Base-by-base conservation (phyloP, 2,797 vertebrate genomes). In the Malacoctenus gilli region DNA sequence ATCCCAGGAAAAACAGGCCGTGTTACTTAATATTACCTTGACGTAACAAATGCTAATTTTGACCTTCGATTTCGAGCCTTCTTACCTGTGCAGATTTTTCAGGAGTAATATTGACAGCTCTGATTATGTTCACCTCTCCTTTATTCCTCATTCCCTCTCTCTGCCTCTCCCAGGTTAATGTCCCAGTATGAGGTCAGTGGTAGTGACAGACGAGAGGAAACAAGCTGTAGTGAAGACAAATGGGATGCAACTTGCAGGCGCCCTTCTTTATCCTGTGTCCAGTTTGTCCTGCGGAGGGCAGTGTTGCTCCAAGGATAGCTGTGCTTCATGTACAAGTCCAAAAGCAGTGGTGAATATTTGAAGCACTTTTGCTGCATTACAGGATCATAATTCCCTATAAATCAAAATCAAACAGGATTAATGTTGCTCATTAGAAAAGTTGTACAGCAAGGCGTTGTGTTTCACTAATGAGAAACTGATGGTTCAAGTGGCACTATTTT, bases 211-310 rank as follows among this genome's bases (percentile, higher is more conserved):
- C 30, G 18, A 38, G 30, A 46, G 40, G 35, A 74, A 75, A 62
- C 30, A 3, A 56, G 34, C 13, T 4, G 3, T 30, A 30, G 20
- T 40, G 35, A 64, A 42, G 59, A 70, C 51, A 61, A 58, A 72
- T 66, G n/a, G 36, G 46, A 75, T 43, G 48, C 41, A 61, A 16
- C 20, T 6, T 19, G 28, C 18, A 2, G 42, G 43, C 40, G n/a
- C 11, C 30, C 36, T 47, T 65, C 14, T 16, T 40, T 22, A 15
- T 64, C 72, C 43, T 28, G 2, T 71, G 13, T 23, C 28, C 28
- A 7, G 19, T 21, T 55, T 13, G 7, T 32, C 83, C 91, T 84
- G 53, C 50, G 79, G 91, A 72, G 82, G 89, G 90, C 90, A 91
- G 85, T 91, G 78, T 89, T 90, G 89, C 75, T 85, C 79, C n/a